Base-by-base conservation (phyloP, 1,140 invertebrate genomes). In the Pseudomyrmex gracilis region DNA sequence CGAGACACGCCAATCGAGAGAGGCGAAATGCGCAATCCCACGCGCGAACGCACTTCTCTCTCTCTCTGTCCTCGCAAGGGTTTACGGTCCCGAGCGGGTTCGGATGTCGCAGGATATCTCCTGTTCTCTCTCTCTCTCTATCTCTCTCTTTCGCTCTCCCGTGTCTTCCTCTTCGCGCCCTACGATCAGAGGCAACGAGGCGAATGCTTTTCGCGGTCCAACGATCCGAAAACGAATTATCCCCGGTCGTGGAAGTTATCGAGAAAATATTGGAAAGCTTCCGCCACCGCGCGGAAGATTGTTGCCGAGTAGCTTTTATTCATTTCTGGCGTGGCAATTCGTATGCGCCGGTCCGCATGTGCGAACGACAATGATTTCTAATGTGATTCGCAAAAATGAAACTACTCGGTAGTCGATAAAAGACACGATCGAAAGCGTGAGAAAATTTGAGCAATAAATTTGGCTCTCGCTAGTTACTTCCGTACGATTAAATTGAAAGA, bases 191-290 rank as follows among this genome's bases (percentile, higher is more conserved):
- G 64, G 74, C 90, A 90, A 80, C 90, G 87, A 91, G 77, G 90
- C 76, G 91, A 89, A 88, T 84, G 92, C 88, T 92, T 92, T 93
- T 93, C 86, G 85, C 90, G 90, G 89, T 73, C 88, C 92, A 92
- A 84, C 88, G 92, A 88, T 61, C 91, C 83, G 91, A 86, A 88
- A 91, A 83, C 85, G 87, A 93, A 92, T 93, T 92, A 93, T 87
- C 86, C 90, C 82, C 63, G 85, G 87, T 78, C 84, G 91, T 87
- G 89, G 86, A 91, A 91, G 78, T 90, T 92, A 92, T 90, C 87
- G 87, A 73, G 86, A 80, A 90, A 91, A 90, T 91, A 91, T 91
- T 88, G 87, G 82, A 92, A 91, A 91, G 68, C 85, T 89, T 87
- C 74, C 74, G 15, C 17, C 49, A 7, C 63, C 34, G 1, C 24